A percentile compares a stretch with the other conserved stretches of the same genome.
phyloP scores from a whole-genome alignment of 2,888 invertebrate species.

The Therioaphis trifolii region DNA sequence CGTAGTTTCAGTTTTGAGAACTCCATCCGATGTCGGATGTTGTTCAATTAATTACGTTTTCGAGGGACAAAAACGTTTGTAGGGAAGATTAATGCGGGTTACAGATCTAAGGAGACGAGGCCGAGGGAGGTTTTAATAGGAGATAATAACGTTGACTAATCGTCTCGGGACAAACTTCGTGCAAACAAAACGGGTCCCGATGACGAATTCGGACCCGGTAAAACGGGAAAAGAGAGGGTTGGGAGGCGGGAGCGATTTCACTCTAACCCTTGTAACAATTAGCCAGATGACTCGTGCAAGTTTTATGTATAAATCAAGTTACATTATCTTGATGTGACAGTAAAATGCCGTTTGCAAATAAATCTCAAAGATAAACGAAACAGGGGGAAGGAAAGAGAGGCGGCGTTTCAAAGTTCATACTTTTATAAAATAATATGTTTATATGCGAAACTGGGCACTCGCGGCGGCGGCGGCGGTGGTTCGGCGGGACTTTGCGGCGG shows the following conservation, averaged over 20 bases:
- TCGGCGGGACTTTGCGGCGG: too few species aligned
- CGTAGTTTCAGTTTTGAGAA: neutral
- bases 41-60: slow-evolving; percentile 57
- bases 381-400: neutral
- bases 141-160: slow-evolving; percentile 62
- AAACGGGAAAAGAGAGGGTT: neutral
- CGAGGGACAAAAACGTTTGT: slow-evolving; percentile 53
- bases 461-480: neutral
- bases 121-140: slow-evolving; percentile 52
- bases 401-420: slow-evolving; percentile 8
- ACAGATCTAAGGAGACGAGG: slow-evolving; percentile 35
- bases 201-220: slow-evolving; percentile 53
- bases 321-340: slow-evolving; percentile 52
- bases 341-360: slow-evolving; percentile 36
- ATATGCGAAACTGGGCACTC: neutral
- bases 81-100: slow-evolving; percentile 56
- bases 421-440: slow-evolving; percentile 10
- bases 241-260: neutral
- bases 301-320: slow-evolving; percentile 51
- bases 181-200: slow-evolving; percentile 48
- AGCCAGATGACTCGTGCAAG: slow-evolving; percentile 47
- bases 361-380: slow-evolving; percentile 6
- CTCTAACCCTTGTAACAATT: slow-evolving; percentile 54
- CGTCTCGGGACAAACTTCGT: slow-evolving; percentile 42
- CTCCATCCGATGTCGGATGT: slow-evolving; percentile 32